A percentile compares a stretch with the other conserved stretches of the same genome.
These are phyloP conservation scores for Pelobates cultripes DNA, from an alignment of 2,797 vertebrate genomes.

Conservation along the genomic window DNA sequence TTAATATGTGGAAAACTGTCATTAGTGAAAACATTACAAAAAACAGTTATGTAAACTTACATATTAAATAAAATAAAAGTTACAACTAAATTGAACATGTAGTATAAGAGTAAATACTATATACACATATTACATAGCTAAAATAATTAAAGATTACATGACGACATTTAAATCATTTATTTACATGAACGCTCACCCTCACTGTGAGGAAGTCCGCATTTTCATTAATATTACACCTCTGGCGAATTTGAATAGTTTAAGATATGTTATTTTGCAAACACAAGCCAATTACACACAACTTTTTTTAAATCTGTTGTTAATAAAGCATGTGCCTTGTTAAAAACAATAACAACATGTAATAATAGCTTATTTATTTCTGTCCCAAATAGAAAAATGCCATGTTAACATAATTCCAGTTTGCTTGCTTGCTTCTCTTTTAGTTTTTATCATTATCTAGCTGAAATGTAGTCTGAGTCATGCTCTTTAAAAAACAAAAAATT, in stretches of 20 bases:
- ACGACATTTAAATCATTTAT: slow-evolving; percentile 6
- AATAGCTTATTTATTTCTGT: not conserved
- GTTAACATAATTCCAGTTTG: not conserved
- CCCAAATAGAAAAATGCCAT: not conserved
- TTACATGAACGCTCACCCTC: slow-evolving; percentile 12
- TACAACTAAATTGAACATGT: not conserved
- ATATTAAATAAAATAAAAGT: slow-evolving; percentile 9
- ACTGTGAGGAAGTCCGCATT: slow-evolving; percentile 4
- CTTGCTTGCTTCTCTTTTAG: not conserved
- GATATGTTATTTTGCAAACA: not conserved
- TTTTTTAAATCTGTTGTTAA: not conserved
- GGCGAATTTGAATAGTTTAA: not conserved
- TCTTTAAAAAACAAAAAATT: too few relatives aligned
- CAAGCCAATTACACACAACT: not conserved
- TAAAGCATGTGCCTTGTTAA: not conserved
- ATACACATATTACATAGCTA: slow-evolving; percentile 25
- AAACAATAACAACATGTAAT: too few relatives aligned
- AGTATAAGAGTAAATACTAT: slow-evolving; percentile 16
- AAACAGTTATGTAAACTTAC: not conserved
- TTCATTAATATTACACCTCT: not conserved
- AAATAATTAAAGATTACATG: slow-evolving; percentile 4
- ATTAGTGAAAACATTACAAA: slow-evolving; percentile 3
- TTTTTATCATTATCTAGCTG: too few relatives aligned
- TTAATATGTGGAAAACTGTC: not conserved
- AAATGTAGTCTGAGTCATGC: too few relatives aligned